Conservation (phyloP, 2,113 vertebrate species). For the Amblyornis subalaris region DNA sequence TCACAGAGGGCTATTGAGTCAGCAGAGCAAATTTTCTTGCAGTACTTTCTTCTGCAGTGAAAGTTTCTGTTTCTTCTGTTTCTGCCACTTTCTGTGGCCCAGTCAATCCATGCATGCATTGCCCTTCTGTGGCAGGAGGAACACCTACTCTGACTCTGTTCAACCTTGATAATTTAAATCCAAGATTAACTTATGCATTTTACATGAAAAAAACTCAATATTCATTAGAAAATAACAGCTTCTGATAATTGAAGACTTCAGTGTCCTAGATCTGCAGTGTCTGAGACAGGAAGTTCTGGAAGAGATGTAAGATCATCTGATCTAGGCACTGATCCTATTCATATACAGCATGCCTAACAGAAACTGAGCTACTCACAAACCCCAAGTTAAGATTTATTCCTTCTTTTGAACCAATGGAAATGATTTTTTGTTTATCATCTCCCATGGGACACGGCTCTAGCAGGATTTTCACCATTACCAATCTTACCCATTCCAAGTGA, state of each 20-base stretch:
- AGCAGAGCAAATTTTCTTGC: background rate
- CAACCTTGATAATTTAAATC: background rate
- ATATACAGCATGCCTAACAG: rapidly evolving
- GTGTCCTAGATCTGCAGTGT: background rate
- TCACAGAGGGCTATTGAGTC: background rate
- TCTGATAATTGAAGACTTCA: background rate
- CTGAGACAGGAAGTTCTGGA: background rate
- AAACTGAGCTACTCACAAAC: background rate
- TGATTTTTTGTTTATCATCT: background rate
- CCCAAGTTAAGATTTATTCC: background rate
- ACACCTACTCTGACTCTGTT: background rate
- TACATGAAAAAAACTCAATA: background rate
- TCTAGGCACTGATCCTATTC: background rate
- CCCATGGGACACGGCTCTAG: background rate
- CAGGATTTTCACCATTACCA: background rate
- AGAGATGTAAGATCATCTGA: background rate
- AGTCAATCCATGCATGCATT: background rate
- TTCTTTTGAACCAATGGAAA: background rate
- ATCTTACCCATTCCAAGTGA: background rate
- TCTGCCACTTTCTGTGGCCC: background rate
- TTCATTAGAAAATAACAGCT: background rate
- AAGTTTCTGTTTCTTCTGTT: background rate
- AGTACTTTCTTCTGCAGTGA: background rate
- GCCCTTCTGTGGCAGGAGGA: background rate
- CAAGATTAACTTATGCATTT: background rate